Conservation (phyloP, 2,888 invertebrate species). For the Euspilapteryx auroguttella region DNA sequence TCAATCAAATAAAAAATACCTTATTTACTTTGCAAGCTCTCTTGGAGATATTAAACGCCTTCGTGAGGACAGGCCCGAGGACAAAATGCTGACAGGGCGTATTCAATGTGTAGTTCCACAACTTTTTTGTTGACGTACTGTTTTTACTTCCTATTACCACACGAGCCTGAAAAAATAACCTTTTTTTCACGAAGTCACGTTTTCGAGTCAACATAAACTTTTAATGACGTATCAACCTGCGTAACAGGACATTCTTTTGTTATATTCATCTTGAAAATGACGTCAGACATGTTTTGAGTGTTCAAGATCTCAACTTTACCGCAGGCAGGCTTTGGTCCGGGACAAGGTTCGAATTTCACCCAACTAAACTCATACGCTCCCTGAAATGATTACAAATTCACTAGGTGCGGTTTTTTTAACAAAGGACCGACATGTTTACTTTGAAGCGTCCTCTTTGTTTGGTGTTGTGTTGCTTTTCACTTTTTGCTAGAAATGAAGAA, state of each 20-base stretch:
- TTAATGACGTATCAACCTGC: slow-evolving; percentile 15
- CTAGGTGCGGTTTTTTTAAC: too few species aligned
- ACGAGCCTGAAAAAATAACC: slow-evolving; percentile 29
- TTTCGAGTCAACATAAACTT: too few species aligned
- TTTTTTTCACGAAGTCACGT: too few species aligned
- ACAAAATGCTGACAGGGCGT: slow-evolving; percentile 46
- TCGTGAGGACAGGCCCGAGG: slow-evolving; percentile 27
- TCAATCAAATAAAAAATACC: too few species aligned
- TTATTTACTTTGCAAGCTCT: slow-evolving; percentile 27
- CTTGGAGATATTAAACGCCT: slow-evolving; percentile 26
- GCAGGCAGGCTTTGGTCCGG: slow-evolving; percentile 30
- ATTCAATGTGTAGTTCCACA: slow-evolving; percentile 30
- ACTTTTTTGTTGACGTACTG: slow-evolving; percentile 21
- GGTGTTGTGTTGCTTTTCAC: too few species aligned
- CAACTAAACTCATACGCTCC: slow-evolving; percentile 27
- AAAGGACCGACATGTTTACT: too few species aligned
- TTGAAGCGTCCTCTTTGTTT: too few species aligned
- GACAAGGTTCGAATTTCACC: slow-evolving; percentile 25
- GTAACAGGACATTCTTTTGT: slow-evolving; percentile 27
- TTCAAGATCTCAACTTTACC: slow-evolving; percentile 20
- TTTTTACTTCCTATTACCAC: slow-evolving; percentile 20
- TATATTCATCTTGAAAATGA: slow-evolving; percentile 26
- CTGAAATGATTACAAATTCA: slow-evolving; percentile 14
- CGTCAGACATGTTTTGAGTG: slow-evolving; percentile 24
- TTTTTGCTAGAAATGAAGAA: too few species aligned